Percentiles rank a stretch among this genome's conserved stretches.
Conservation (phyloP, 2,113 vertebrate species). For the Falco punctatus region DNA sequence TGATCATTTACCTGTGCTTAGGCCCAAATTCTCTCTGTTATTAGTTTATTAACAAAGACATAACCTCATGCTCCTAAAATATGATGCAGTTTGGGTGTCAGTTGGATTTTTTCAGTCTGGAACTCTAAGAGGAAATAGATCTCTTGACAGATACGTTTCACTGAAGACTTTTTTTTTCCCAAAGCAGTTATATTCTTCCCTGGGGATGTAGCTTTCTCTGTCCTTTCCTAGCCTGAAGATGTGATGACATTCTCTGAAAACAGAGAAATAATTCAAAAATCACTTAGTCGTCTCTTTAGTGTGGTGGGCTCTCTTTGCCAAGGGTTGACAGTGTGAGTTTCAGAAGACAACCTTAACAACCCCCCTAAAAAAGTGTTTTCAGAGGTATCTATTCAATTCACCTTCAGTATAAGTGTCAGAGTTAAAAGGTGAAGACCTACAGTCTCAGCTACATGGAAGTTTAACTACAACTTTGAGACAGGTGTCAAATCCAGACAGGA, state of each 20-base stretch:
- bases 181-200: neutral
- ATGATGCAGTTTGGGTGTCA: neutral
- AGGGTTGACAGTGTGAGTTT: neutral
- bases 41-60: neutral
- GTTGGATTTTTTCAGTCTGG: neutral
- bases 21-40: neutral
- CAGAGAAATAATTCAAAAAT: conserved; percentile 2
- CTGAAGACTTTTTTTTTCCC: neutral
- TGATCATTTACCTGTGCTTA: neutral
- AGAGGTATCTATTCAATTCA: neutral
- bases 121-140: neutral
- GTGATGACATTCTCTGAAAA: neutral
- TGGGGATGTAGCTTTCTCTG: neutral
- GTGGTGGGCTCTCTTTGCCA: rapidly evolving
- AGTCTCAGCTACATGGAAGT: neutral
- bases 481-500: neutral
- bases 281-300: neutral
- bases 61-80: neutral
- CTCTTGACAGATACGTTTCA: neutral
- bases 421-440: neutral
- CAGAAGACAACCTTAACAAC: neutral
- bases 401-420: neutral
- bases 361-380: neutral
- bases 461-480: neutral
- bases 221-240: neutral